Conservation (phyloP, 2,888 invertebrate genomes). For the Drosophila engyochracea region DNA sequence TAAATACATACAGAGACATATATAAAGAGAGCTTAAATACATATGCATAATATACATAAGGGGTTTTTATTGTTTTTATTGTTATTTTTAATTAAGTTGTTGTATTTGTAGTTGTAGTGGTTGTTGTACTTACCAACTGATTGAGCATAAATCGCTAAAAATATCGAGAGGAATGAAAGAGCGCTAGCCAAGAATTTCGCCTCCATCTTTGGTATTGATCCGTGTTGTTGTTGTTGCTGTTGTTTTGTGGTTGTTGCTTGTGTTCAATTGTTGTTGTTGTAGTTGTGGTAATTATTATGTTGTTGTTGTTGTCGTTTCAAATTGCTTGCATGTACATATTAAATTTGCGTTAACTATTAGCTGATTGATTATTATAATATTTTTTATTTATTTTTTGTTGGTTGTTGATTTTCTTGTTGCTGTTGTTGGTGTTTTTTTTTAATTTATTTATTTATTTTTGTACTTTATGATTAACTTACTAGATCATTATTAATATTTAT, state of each 20-base stretch:
- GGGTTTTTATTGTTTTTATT: slow-evolving; percentile 18
- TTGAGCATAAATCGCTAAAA: slow-evolving; percentile 85
- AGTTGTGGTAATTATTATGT: slow-evolving; percentile 42
- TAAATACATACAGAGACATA: slow-evolving; percentile 30
- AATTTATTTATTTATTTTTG: slow-evolving; percentile 56
- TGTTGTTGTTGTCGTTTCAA: slow-evolving; percentile 55
- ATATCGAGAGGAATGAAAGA: slow-evolving; percentile 85
- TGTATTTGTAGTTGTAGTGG: slow-evolving; percentile 20
- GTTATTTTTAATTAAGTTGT: slow-evolving; percentile 15
- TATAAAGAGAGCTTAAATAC: slow-evolving; percentile 47
- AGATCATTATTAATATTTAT: slow-evolving; percentile 72
- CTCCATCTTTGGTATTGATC: slow-evolving; percentile 85
- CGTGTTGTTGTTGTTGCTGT: slow-evolving; percentile 63
- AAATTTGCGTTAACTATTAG: slow-evolving; percentile 67
- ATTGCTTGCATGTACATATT: slow-evolving; percentile 59
- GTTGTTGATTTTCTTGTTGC: slow-evolving; percentile 27
- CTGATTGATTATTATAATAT: slow-evolving; percentile 57
- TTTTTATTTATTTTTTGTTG: slow-evolving; percentile 20
- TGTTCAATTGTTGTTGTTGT: slow-evolving; percentile 53
- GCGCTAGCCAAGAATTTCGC: slow-evolving; percentile 85
- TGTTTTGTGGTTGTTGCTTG: slow-evolving; percentile 43
- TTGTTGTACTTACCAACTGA: slow-evolving; percentile 81
- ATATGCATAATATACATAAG: slow-evolving; percentile 14
- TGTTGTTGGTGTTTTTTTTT: slow-evolving; percentile 44
- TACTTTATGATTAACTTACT: slow-evolving; percentile 77